Percentiles rank a stretch among this genome's conserved stretches.
phyloP scores from a whole-genome alignment of 2,113 vertebrate genomes.

The Recurvirostra avosetta region DNA sequence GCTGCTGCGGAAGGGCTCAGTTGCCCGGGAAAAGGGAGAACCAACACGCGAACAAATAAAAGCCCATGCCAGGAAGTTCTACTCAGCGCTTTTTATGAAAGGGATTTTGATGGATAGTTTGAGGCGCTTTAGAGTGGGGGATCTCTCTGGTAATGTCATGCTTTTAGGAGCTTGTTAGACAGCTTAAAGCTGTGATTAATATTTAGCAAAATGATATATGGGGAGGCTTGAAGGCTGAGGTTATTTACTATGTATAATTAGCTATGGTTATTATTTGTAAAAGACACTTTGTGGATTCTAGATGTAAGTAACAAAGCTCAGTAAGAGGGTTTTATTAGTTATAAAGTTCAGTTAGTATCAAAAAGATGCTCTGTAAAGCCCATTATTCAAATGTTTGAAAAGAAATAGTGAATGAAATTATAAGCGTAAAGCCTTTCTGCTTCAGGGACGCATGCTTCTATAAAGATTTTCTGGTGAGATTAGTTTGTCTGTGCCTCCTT shows the following conservation, averaged over 20 bases:
- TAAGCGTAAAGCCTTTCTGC: neutral
- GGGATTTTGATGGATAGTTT: slow-evolving; percentile 80
- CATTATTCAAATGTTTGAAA: slow-evolving; percentile 46
- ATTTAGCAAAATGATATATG: slow-evolving; percentile 58
- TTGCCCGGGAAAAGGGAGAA: slow-evolving; percentile 60
- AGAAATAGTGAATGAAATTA: slow-evolving; percentile 39
- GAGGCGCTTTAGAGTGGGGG: slow-evolving; percentile 39
- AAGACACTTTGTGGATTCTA: slow-evolving; percentile 25
- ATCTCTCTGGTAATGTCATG: slow-evolving; percentile 55
- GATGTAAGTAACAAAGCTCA: neutral
- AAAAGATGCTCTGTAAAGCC: slow-evolving; percentile 6
- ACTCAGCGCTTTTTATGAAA: slow-evolving; percentile 75
- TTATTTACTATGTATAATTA: slow-evolving; percentile 69
- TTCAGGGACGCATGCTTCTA: neutral
- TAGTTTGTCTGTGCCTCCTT: neutral
- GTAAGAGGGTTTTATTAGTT: slow-evolving; percentile 5
- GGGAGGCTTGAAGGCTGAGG: slow-evolving; percentile 54
- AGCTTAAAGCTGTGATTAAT: slow-evolving; percentile 70
- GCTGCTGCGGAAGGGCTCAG: neutral
- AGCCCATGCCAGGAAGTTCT: slow-evolving; percentile 78
- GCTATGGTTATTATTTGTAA: slow-evolving; percentile 37
- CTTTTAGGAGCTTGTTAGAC: slow-evolving; percentile 46
- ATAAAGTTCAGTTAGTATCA: slow-evolving; percentile 11
- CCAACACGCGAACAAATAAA: slow-evolving; percentile 62
- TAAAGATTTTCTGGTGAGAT: slow-evolving; percentile 40